These are phyloP conservation scores for Leptopilina clavipes DNA, from an alignment of 1,140 invertebrate genomes.

Conservation along the genomic window DNA sequence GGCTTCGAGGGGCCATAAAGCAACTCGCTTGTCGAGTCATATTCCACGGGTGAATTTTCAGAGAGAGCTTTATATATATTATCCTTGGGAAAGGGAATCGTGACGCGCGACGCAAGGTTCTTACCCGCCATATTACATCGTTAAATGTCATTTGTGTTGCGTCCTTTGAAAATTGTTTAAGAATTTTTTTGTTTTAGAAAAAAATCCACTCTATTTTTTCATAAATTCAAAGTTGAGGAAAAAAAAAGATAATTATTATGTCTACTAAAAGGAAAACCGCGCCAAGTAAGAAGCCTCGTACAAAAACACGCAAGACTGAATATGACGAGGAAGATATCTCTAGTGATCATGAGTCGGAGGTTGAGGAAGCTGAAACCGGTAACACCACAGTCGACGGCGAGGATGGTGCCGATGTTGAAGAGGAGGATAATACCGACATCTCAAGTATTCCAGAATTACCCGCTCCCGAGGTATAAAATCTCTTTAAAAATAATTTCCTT, in stretches of 20 bases:
- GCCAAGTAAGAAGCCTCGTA: conserved; percentile 63
- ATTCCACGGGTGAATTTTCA: too few relatives aligned
- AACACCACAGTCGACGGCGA: conserved; percentile 64
- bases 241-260: conserved; percentile 57
- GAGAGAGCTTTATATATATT: too few relatives aligned
- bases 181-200: neutral
- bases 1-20: conserved; percentile 2
- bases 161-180: conserved; percentile 22
- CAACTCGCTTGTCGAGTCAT: neutral
- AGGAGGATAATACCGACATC: conserved; percentile 64
- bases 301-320: conserved; percentile 68
- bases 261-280: conserved; percentile 67
- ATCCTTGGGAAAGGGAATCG: neutral
- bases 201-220: neutral
- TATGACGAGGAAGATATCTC: conserved; percentile 74
- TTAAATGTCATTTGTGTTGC: conserved; percentile 33
- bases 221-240: neutral
- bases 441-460: conserved; percentile 67
- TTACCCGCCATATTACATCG: conserved; percentile 27
- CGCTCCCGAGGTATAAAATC: conserved; percentile 65
- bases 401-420: conserved; percentile 66
- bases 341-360: conserved; percentile 70
- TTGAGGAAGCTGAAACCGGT: conserved; percentile 68
- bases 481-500: conserved; percentile 39
- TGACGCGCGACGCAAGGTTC: conserved; percentile 9